These are phyloP conservation scores for Dendrolimus pini DNA, from an alignment of 2,888 invertebrate species.

Conservation along the genomic window DNA sequence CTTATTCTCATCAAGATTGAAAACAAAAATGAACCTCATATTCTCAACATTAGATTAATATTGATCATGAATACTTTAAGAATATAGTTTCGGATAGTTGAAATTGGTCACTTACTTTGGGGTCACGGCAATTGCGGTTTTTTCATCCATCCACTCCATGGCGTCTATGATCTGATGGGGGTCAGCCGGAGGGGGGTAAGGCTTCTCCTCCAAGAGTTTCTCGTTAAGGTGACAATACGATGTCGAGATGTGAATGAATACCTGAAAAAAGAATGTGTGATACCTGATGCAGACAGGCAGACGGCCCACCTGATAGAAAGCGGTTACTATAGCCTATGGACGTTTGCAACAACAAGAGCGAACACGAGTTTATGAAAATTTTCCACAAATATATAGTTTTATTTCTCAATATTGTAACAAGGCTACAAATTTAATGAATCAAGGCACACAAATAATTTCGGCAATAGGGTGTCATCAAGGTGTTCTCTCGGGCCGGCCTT, in stretches of 20 bases:
- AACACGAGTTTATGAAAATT: no score
- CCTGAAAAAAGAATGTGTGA: slow-evolving; percentile 44
- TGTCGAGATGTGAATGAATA: slow-evolving; percentile 90
- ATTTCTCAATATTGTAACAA: no score
- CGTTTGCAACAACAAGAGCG: not conserved
- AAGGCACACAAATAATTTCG: no score
- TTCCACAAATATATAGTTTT: no score
- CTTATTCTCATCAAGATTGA: no score
- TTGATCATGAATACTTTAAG: no score
- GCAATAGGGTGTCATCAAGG: no score
- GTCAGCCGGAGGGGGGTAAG: slow-evolving; percentile 90
- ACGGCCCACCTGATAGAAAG: not conserved
- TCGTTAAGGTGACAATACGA: slow-evolving; percentile 94
- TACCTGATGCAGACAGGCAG: not conserved
- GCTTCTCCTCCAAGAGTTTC: slow-evolving; percentile 86
- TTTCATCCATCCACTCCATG: slow-evolving; percentile 87
- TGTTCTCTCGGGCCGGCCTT: no score
- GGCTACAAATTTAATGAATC: no score
- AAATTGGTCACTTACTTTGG: slow-evolving; percentile 41
- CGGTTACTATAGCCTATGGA: not conserved
- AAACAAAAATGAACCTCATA: no score
- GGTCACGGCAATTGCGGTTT: slow-evolving; percentile 60
- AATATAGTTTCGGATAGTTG: no score
- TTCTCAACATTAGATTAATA: no score
- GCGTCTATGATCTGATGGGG: slow-evolving; percentile 85